These are phyloP conservation scores for Polymixis lichenea DNA, from an alignment of 2,888 invertebrate genomes.

Conservation along the genomic window DNA sequence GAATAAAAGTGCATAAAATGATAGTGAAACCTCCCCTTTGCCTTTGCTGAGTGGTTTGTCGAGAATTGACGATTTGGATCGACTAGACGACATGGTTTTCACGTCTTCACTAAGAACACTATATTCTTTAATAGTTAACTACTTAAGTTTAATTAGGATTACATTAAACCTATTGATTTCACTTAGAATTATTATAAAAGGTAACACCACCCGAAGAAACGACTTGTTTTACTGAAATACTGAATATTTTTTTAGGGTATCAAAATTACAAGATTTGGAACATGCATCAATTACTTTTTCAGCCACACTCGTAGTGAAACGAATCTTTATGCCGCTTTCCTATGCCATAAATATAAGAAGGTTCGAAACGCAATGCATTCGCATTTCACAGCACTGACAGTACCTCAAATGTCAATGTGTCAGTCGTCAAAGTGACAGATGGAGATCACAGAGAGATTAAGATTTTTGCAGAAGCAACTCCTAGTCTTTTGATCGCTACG, in stretches of 20 bases:
- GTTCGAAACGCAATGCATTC: constrained; percentile 7
- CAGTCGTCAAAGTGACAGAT: background rate
- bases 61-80: constrained; percentile 94
- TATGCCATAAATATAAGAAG: background rate
- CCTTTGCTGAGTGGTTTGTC: constrained; percentile 98
- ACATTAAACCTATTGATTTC: constrained; percentile 10
- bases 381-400: background rate
- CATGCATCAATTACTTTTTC: constrained; percentile 3
- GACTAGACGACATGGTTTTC: constrained; percentile 85
- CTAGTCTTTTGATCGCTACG: constrained; percentile 1
- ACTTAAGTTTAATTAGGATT: background rate
- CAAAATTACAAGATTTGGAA: background rate
- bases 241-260: background rate
- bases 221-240: constrained; percentile 4
- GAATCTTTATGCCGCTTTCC: background rate
- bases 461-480: too few species aligned
- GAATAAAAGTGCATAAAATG: constrained; percentile 98
- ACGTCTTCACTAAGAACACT: background rate
- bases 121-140: background rate
- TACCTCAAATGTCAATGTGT: too few species aligned
- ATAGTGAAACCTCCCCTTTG: constrained; percentile 97
- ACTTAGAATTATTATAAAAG: background rate
- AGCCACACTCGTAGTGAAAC: background rate
- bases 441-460: background rate
- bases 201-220: constrained; percentile 19